Conservation (phyloP, 2,888 invertebrate species). For the Pseudococcus viburni region DNA sequence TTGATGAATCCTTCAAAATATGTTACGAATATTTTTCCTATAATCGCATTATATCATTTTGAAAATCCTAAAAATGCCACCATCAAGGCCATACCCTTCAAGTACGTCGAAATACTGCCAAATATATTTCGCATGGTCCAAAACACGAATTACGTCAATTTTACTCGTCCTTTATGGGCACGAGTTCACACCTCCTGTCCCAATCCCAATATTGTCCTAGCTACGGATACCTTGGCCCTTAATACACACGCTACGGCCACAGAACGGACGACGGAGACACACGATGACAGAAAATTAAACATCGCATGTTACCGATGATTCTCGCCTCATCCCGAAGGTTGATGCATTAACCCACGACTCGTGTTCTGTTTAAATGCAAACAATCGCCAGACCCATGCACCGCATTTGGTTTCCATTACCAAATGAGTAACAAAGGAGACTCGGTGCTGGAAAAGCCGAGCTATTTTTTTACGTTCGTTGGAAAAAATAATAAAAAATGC, state of each 20-base stretch:
- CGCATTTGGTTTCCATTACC: neutral
- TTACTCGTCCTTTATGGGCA: too few species aligned
- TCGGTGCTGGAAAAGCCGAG: neutral
- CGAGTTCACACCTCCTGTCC: neutral
- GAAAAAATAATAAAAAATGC: neutral
- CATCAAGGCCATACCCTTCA: too few species aligned
- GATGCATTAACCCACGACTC: neutral
- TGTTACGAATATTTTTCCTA: too few species aligned
- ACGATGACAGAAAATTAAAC: slow-evolving; percentile 8
- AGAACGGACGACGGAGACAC: neutral
- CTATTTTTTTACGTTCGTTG: slow-evolving; percentile 4
- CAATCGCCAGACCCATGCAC: neutral
- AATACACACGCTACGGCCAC: neutral
- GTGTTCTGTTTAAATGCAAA: neutral
- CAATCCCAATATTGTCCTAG: neutral
- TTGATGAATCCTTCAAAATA: too few species aligned
- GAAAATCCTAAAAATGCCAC: too few species aligned
- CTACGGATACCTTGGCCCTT: neutral
- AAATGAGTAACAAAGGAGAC: slow-evolving; percentile 16
- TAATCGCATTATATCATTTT: too few species aligned
- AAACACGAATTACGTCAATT: too few species aligned
- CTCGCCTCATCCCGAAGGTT: neutral
- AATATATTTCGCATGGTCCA: too few species aligned
- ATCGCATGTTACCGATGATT: neutral
- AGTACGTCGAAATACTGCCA: too few species aligned